Evolutionary conservation across 2,888 invertebrate genomes (phyloP), one percentile per base, ranked within the genome.

Genomic region (Nipponacmea schrenckii): DNA sequence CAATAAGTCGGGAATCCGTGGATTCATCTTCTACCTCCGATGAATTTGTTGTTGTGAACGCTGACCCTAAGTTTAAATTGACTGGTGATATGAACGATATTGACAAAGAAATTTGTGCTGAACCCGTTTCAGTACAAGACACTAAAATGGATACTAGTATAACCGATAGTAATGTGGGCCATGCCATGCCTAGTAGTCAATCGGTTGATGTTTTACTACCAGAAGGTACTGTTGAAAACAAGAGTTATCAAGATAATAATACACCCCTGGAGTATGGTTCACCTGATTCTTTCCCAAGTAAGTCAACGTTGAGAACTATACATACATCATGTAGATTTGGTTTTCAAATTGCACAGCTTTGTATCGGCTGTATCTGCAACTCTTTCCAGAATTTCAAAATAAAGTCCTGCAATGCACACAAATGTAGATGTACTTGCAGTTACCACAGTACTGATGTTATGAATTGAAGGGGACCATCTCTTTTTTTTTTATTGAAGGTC

Each of bases 21-120:
- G 93, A 93, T 89, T 93, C 93, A 75, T 90, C 92, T 83, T 92
- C 92, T 71, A 92, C 92, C 74, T 92, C 92, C 84, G 93, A 93
- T 79, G 93, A 93, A 86, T 93, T 92, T 89, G 93, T 93, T 87
- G 91, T 93, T 81, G 92, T 93, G 73, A 91, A 91, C 76, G 91
- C 91, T 79, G 90, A 87, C 77, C 93, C 93, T 39, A 91, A 91
- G 78, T 84, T 93, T 72, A 91, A 91, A 82, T 92, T 93, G 79
- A 91, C 92, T 92, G 92, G 93, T 63, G 92, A 92, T 86, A 89
- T 92, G 67, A 91, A 91, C 83, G 93, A 93, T 87, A 80, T 85
- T 46, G 80, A 83, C 70, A 80, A 80, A 67, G 85, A 84, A 75
- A 79, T 84, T 39, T 76, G 48, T 70, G 77, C 45, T 77, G 80